Evolutionary conservation across 2,888 invertebrate genomes (phyloP).

Genomic region (Sceliomorpha sp.): DNA sequence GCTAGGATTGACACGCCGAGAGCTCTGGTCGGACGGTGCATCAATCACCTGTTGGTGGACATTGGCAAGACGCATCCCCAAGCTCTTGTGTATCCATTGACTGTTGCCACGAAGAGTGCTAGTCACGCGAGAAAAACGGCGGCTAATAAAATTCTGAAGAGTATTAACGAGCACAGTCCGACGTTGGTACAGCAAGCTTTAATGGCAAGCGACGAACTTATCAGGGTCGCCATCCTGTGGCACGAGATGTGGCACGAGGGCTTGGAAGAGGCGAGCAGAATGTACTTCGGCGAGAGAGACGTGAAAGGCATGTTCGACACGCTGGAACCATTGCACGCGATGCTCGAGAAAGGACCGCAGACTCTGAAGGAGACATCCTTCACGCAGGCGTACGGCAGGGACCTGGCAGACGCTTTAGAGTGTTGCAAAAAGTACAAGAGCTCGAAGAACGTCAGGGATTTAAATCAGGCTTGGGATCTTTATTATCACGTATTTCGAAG

Average conservation of each 20-base stretch:
- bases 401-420: slow-evolving; percentile 95
- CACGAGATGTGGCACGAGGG: slow-evolving; percentile 99
- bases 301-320: slow-evolving; percentile 98
- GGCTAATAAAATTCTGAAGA: slow-evolving; percentile 96
- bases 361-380: slow-evolving; percentile 98
- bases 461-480: slow-evolving; percentile 99
- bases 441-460: slow-evolving; percentile 92
- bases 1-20: slow-evolving; percentile 98
- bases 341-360: slow-evolving; percentile 96
- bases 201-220: slow-evolving; percentile 97
- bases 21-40: slow-evolving; percentile 92
- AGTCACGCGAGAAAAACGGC: slow-evolving; percentile 91
- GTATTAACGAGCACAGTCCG: slow-evolving; percentile 96
- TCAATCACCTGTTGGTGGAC: slow-evolving; percentile 96
- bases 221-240: slow-evolving; percentile 99
- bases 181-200: slow-evolving; percentile 96
- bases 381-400: slow-evolving; percentile 96
- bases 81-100: slow-evolving; percentile 97
- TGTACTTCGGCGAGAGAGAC: slow-evolving; percentile 98
- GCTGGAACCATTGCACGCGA: slow-evolving; percentile 95
- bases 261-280: slow-evolving; percentile 93
- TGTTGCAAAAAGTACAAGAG: slow-evolving; percentile 95
- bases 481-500: slow-evolving; percentile 99
- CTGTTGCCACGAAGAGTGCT: slow-evolving; percentile 97
- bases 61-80: slow-evolving; percentile 99